Percentiles rank a stretch among this genome's conserved stretches.
Conservation (phyloP, 2,113 vertebrate genomes). For the Peromyscus polionotus region DNA sequence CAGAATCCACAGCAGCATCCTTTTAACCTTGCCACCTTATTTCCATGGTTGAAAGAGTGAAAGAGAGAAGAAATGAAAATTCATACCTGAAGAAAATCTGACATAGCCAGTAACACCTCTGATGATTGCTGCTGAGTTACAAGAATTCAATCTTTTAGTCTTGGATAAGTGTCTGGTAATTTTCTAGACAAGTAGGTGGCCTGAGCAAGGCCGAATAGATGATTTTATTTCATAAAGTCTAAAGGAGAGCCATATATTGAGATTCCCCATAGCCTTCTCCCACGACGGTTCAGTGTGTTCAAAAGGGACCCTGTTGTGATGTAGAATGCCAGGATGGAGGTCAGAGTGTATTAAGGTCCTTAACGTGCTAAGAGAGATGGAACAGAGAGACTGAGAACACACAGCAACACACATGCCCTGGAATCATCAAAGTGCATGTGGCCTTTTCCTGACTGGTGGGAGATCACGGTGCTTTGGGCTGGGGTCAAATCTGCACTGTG, state of each 20-base stretch:
- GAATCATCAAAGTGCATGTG: neutral
- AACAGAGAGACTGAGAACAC: neutral
- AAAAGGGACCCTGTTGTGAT: neutral
- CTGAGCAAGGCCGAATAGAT: neutral
- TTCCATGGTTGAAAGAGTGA: slow-evolving; percentile 1
- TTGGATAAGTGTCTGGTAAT: neutral
- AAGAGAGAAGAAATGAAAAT: slow-evolving; percentile 53
- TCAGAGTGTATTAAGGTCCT: slow-evolving; percentile 14
- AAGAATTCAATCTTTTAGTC: neutral
- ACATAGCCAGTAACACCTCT: slow-evolving; percentile 44
- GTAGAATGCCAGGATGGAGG: neutral
- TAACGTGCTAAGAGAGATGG: neutral
- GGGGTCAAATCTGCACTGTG: neutral
- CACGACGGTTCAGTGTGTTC: neutral
- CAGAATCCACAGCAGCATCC: neutral
- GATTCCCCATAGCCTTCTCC: neutral
- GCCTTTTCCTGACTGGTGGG: neutral
- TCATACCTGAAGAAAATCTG: neutral
- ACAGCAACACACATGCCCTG: too few relatives aligned
- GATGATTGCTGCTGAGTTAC: neutral
- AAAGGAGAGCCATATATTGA: neutral
- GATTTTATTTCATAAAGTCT: neutral
- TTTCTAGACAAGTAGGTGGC: neutral
- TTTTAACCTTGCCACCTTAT: neutral
- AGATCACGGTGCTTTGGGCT: neutral